Evolutionary conservation across 2,113 vertebrate species (phyloP).

Genomic region (Amphiprion ocellaris): DNA sequence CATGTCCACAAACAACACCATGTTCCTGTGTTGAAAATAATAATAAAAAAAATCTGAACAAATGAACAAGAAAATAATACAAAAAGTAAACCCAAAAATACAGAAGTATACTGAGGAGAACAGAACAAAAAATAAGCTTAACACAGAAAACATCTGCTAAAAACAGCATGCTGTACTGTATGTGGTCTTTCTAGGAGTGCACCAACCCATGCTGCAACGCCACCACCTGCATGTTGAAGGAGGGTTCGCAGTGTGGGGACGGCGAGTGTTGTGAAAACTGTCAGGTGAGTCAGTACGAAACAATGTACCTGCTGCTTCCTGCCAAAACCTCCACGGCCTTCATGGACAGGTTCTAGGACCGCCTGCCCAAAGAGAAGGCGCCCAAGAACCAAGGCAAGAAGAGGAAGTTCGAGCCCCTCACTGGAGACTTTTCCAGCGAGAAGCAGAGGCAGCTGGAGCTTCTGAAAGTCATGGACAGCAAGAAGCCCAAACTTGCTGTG

Average conservation of each 20-base stretch:
- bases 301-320: background rate
- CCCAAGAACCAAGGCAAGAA: conserved; percentile 85
- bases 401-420: conserved; percentile 91
- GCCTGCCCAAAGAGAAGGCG: conserved; percentile 90
- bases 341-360: conserved; percentile 91
- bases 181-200: conserved; percentile 76
- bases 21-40: no score
- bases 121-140: no score
- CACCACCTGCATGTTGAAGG: conserved; percentile 74
- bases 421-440: conserved; percentile 91
- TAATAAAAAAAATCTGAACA: no score
- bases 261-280: conserved; percentile 84
- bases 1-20: no score
- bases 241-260: conserved; percentile 70
- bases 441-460: conserved; percentile 92
- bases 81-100: no score
- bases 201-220: conserved; percentile 86
- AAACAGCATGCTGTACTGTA: background rate
- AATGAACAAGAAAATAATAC: no score
- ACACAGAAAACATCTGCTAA: no score
- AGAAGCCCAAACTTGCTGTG: conserved; percentile 84
- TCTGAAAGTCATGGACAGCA: conserved; percentile 87
- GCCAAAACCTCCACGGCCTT: conserved; percentile 90
- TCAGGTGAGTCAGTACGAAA: conserved; percentile 72
- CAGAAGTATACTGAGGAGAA: no score